These are phyloP conservation scores for Microcebus lehilahytsara DNA, from an alignment of 2,113 vertebrate species.

Conservation along the genomic window DNA sequence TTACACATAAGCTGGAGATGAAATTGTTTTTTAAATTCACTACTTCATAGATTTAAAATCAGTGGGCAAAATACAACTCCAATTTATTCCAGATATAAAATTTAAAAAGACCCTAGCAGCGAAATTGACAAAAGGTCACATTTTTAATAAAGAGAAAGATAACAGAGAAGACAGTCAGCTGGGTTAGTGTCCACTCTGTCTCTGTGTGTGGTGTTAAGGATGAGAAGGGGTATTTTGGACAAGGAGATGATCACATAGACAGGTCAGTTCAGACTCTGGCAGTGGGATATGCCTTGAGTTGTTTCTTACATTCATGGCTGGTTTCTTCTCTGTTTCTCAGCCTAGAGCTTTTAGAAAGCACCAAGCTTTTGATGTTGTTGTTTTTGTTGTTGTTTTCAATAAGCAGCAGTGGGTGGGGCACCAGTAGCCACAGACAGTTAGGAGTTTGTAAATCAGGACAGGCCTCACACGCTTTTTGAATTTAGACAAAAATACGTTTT, in stretches of 20 bases:
- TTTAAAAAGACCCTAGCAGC: neutral
- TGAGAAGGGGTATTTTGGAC: neutral
- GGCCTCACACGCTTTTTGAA: neutral
- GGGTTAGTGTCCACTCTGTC: neutral
- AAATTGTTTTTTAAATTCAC: constrained; percentile 21
- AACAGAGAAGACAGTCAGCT: neutral
- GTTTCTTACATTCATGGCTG: neutral
- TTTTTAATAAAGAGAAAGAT: neutral
- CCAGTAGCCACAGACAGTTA: neutral
- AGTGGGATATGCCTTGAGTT: neutral
- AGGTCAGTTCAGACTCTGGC: neutral
- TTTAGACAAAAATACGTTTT: neutral
- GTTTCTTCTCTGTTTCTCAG: neutral
- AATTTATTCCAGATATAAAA: neutral
- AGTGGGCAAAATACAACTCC: neutral
- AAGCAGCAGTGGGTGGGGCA: neutral
- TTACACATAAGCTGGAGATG: constrained; percentile 8
- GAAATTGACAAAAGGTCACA: neutral
- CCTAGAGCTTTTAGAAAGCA: neutral
- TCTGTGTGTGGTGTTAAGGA: neutral
- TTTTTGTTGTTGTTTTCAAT: neutral
- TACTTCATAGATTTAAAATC: neutral
- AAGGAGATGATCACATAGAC: neutral
- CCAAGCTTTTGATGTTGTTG: neutral
- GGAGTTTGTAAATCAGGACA: neutral